These are phyloP conservation scores for Digitonthophagus gazella DNA, from an alignment of 2,888 invertebrate genomes.

Conservation along the genomic window DNA sequence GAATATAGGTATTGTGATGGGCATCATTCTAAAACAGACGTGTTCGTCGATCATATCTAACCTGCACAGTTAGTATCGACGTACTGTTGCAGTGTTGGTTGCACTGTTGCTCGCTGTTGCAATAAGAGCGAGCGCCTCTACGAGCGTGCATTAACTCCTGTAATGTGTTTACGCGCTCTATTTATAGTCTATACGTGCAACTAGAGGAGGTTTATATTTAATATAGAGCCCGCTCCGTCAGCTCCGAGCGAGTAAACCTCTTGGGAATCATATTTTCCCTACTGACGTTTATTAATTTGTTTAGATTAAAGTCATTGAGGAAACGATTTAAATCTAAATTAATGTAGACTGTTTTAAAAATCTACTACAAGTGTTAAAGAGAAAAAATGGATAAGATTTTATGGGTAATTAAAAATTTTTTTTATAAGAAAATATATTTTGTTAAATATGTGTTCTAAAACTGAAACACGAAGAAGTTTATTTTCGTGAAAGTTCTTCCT, in stretches of 20 bases:
- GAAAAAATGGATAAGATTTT: too few species aligned
- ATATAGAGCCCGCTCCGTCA: background rate
- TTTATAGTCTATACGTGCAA: background rate
- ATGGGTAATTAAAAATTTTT: too few species aligned
- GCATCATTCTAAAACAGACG: too few species aligned
- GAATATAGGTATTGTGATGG: too few species aligned
- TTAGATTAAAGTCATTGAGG: background rate
- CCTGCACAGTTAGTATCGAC: background rate
- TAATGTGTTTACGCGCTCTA: background rate
- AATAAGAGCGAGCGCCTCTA: background rate
- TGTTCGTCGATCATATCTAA: background rate
- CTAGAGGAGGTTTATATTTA: background rate
- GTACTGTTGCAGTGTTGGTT: too few species aligned
- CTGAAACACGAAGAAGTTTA: background rate
- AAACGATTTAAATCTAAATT: background rate
- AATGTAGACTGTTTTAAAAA: background rate
- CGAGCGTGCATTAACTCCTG: background rate
- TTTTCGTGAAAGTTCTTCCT: background rate
- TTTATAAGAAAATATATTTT: background rate
- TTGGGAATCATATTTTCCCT: background rate
- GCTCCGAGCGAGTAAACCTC: background rate
- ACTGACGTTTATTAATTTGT: background rate
- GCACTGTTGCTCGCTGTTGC: background rate
- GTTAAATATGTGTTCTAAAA: background rate
- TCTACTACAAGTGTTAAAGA: too few species aligned